A percentile compares a stretch with the other conserved stretches of the same genome.
phyloP scores from a whole-genome alignment of 2,113 vertebrate species.

The Oreocharis arfaki region DNA sequence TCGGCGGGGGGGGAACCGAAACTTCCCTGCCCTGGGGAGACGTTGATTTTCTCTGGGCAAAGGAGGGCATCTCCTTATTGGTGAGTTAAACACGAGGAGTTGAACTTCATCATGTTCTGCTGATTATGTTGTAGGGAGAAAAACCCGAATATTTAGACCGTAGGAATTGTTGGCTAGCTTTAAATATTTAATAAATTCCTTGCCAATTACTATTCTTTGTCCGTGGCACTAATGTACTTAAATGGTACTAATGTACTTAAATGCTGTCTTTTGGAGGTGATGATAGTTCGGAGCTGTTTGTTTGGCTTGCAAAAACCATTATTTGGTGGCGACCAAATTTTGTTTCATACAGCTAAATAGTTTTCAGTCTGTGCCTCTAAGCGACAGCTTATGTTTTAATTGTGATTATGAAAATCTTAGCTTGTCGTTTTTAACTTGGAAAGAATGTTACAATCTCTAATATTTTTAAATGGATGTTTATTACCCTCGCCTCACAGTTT shows the following conservation, averaged over 20 bases:
- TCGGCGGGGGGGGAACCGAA: background rate
- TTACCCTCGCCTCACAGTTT: background rate
- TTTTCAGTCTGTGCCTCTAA: background rate
- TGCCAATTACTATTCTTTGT: background rate
- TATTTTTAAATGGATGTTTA: background rate
- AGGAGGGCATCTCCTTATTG: background rate
- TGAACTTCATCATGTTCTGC: background rate
- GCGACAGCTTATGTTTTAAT: background rate
- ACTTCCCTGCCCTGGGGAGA: background rate
- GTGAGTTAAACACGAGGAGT: background rate
- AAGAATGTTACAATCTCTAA: background rate
- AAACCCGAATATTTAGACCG: background rate
- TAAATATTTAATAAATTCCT: background rate
- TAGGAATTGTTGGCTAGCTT: background rate
- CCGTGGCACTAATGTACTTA: background rate
- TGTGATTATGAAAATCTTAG: background rate
- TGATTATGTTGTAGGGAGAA: rapidly evolving
- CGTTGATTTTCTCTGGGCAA: rapidly evolving
- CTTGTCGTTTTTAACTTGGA: background rate
- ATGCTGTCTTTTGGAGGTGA: background rate
- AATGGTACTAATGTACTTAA: background rate
- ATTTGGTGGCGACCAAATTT: background rate
- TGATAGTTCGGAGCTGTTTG: background rate
- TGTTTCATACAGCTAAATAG: background rate
- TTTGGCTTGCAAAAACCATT: background rate